These are phyloP conservation scores for Pholis gunnellus DNA, from an alignment of 2,113 vertebrate genomes.

Conservation along the genomic window DNA sequence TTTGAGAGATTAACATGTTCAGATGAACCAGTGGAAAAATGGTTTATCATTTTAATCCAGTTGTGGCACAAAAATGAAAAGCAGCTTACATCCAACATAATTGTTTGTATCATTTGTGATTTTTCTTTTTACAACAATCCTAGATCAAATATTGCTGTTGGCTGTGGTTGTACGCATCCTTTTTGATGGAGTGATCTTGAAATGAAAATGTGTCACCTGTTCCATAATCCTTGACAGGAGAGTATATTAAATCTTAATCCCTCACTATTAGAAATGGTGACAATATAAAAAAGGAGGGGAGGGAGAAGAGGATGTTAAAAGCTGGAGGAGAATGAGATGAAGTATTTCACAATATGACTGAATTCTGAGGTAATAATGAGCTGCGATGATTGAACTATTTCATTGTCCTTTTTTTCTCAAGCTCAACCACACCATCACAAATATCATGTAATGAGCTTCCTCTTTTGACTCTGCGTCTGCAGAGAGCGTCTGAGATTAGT, in stretches of 20 bases:
- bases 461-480: conserved; percentile 53
- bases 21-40: conserved; percentile 51
- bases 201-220: conserved; percentile 77
- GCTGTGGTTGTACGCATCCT: conserved; percentile 35
- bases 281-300: conserved; percentile 24
- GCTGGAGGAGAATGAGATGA: conserved; percentile 25
- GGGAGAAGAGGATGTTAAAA: conserved; percentile 4
- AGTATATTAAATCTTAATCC: conserved; percentile 79
- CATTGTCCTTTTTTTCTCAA: conserved; percentile 20
- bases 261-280: conserved; percentile 60
- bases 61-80: conserved; percentile 49
- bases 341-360: conserved; percentile 27
- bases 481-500: conserved; percentile 69
- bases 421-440: conserved; percentile 28
- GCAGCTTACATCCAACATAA: conserved; percentile 69
- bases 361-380: conserved; percentile 43
- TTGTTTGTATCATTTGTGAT: conserved; percentile 67
- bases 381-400: conserved; percentile 36
- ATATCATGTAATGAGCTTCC: conserved; percentile 55
- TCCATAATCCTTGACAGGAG: conserved; percentile 68
- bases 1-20: conserved; percentile 27
- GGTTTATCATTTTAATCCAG: conserved; percentile 63
- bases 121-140: conserved; percentile 66
- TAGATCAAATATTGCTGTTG: conserved; percentile 56
- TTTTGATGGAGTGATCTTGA: conserved; percentile 40